These are phyloP conservation scores for Sycophila sp. DNA, from an alignment of 1,140 invertebrate species.

Conservation along the genomic window DNA sequence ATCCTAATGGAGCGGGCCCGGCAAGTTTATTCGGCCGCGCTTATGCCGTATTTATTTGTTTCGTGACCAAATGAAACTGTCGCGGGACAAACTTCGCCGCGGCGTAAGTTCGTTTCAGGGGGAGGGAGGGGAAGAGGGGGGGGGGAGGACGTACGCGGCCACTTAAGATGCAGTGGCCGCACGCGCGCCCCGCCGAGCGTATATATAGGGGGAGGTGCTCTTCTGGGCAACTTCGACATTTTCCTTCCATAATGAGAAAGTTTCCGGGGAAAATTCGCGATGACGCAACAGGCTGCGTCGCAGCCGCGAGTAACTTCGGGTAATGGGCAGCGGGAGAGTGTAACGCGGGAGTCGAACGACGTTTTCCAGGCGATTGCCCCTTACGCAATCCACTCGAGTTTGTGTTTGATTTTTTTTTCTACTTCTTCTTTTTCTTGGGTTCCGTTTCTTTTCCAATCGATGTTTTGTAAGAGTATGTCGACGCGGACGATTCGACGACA, in stretches of 20 bases:
- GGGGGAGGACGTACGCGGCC: neutral
- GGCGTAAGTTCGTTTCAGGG: neutral
- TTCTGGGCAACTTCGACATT: constrained; percentile 24
- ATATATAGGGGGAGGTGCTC: no score
- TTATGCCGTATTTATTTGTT: constrained; percentile 34
- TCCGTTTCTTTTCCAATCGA: no score
- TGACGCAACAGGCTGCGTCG: constrained; percentile 15
- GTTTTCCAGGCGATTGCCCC: no score
- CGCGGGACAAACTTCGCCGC: neutral
- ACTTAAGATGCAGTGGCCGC: constrained; percentile 7
- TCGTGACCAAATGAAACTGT: neutral
- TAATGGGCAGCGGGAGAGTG: no score
- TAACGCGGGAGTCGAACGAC: no score
- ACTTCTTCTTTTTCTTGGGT: no score
- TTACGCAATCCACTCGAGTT: no score
- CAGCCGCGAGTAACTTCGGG: no score
- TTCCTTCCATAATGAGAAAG: constrained; percentile 34
- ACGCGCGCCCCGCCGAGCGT: neutral
- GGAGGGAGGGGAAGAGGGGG: neutral
- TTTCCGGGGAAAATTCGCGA: constrained; percentile 16
- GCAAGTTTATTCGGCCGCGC: constrained; percentile 16
- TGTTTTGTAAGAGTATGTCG: no score
- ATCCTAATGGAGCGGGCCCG: constrained; percentile 7
- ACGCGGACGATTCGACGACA: no score
- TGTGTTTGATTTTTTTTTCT: no score